phyloP scores from a whole-genome alignment of 1,140 invertebrate species.

The Parasteatoda tepidariorum region DNA sequence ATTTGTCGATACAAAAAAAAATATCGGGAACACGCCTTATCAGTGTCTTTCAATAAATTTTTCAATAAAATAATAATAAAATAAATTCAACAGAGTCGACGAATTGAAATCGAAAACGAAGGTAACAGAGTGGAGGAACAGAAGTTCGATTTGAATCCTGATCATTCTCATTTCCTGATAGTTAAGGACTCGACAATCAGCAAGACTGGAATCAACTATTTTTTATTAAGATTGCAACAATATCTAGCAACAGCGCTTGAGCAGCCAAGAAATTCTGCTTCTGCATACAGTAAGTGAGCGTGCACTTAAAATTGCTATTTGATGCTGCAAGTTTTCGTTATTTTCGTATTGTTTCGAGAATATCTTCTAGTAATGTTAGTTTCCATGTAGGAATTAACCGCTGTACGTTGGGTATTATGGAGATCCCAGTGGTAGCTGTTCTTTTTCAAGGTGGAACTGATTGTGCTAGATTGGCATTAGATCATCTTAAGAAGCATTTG shows the following conservation, averaged over 20 bases:
- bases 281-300: conserved; percentile 11
- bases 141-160: conserved; percentile 64
- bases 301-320: not conserved
- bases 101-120: conserved; percentile 62
- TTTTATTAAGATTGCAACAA: conserved; percentile 61
- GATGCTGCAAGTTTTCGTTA: not conserved
- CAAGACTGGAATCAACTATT: conserved; percentile 63
- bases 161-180: conserved; percentile 64
- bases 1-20: too few species aligned
- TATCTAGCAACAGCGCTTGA: conserved; percentile 36
- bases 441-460: conserved; percentile 69
- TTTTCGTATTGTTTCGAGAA: too few species aligned
- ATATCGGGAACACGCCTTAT: too few species aligned
- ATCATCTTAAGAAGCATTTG: conserved; percentile 68
- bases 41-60: too few species aligned
- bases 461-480: conserved; percentile 67
- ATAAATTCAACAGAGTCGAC: conserved; percentile 8
- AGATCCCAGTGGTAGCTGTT: conserved; percentile 69
- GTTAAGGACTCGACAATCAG: conserved; percentile 62
- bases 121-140: conserved; percentile 62
- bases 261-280: conserved; percentile 28
- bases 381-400: conserved; percentile 15
- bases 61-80: too few species aligned
- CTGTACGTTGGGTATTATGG: conserved; percentile 24
- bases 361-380: too few species aligned